Base-by-base conservation (phyloP, 2,888 invertebrate species). In the Pandemis corylana region DNA sequence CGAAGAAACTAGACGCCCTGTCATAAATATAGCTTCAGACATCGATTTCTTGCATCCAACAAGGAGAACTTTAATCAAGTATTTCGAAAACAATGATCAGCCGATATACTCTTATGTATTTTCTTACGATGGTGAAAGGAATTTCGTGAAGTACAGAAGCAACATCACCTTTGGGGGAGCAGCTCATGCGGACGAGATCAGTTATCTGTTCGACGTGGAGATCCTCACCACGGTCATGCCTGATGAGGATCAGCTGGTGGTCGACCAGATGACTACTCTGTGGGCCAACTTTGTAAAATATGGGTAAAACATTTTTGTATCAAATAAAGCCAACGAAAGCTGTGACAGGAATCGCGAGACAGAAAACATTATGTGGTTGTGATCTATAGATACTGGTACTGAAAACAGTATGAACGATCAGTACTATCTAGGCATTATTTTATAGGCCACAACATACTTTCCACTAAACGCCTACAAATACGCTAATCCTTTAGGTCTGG, bases 281-380 rank as follows among this genome's bases (percentile, higher is more conserved):
- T 92, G 92, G 92, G 85, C 92, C 0, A 92, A 92, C 75, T 92
- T 91, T 68, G 90, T 82, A 0, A 92, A 91, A 81, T 86, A 83
- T 67, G 82, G 89, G 92, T 92, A 59, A 51, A 51, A 13, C 13
- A 51, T 13, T 13, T 13, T 51, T 9, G 4, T 7, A 28, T 59
- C 12, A 36, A 36, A 36, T 36, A 36, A 36, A 36, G 28, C 28
- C 28, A 36, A 36, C 28, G 28, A 36, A 36, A 36, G 28, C 20
- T 20, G 20, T 36, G 28, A 36, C 28, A 4, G 28, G 28, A 36
- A 36, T 36, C 28, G 28, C 28, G 28, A 20, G 20, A 20, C 20
- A 20, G 20, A 20, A 20, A 20, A 20, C 20, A 20, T 20, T 20
- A 20, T 20, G 20, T 20, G 20, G 20, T 20, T 20, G 20, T 20